These are phyloP conservation scores for Ormyrus rosae DNA, from an alignment of 2,888 invertebrate genomes.

Conservation along the genomic window DNA sequence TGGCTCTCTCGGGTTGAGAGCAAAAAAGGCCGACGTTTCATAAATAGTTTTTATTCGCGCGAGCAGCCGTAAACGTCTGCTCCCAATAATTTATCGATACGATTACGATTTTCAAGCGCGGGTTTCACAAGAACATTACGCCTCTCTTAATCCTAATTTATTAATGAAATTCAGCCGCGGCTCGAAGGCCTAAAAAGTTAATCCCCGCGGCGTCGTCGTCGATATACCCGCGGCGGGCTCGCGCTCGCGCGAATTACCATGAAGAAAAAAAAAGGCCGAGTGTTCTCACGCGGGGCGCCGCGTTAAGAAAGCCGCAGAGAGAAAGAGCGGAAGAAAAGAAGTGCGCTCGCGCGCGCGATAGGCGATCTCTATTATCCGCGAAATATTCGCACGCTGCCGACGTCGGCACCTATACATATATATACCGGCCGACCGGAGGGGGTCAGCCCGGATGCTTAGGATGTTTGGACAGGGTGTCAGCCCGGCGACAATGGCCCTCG, in stretches of 20 bases:
- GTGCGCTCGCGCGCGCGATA: not conserved
- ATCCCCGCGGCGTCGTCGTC: conserved; percentile 26
- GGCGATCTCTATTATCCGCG: conserved; percentile 20
- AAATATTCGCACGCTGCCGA: conserved; percentile 46
- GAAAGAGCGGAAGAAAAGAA: not conserved
- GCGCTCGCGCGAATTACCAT: conserved; percentile 14
- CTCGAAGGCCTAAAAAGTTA: conserved; percentile 45
- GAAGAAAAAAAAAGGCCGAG: conserved; percentile 25
- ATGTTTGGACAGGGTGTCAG: conserved; percentile 72
- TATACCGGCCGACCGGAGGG: conserved; percentile 57
- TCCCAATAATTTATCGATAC: conserved; percentile 42
- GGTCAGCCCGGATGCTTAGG: conserved; percentile 64
- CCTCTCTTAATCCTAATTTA: conserved; percentile 45
- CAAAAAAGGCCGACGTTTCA: conserved; percentile 26
- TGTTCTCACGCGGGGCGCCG: conserved; percentile 39
- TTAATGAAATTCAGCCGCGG: conserved; percentile 47
- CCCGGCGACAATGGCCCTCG: conserved; percentile 62
- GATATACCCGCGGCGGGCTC: not conserved
- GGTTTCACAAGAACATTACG: not conserved
- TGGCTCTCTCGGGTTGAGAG: conserved; percentile 10
- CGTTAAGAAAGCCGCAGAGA: not conserved
- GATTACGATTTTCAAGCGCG: conserved; percentile 10
- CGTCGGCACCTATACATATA: conserved; percentile 5
- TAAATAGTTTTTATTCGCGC: conserved; percentile 15
- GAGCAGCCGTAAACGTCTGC: conserved; percentile 25